Evolutionary conservation across 2,113 vertebrate species (phyloP).

Genomic region (Phalacrocorax brasilianus): DNA sequence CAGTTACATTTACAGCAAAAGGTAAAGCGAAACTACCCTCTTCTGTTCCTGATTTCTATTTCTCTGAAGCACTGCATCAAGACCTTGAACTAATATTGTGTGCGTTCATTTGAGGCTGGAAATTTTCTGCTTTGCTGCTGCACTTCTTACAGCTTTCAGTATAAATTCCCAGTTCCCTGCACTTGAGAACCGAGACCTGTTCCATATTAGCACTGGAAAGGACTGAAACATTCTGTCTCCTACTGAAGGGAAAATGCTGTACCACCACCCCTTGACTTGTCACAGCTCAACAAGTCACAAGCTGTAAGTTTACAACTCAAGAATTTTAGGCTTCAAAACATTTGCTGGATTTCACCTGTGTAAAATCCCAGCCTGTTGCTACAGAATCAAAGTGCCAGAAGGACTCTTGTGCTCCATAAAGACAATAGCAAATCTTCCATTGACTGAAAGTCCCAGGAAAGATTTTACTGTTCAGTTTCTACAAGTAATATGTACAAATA

Average conservation of each 20-base stretch:
- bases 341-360: neutral
- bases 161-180: neutral
- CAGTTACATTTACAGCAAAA: neutral
- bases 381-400: neutral
- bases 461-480: neutral
- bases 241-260: neutral
- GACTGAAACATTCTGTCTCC: neutral
- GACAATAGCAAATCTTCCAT: neutral
- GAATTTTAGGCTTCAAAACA: neutral
- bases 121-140: neutral
- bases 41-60: neutral
- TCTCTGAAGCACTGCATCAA: neutral
- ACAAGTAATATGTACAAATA: neutral
- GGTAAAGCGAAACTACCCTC: neutral
- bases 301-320: neutral
- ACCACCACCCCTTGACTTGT: neutral
- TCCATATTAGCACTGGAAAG: neutral
- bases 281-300: neutral
- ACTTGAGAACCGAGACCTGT: neutral
- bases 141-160: neutral
- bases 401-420: neutral
- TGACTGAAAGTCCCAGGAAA: neutral
- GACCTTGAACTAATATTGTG: accelerated
- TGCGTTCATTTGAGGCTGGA: neutral
- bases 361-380: neutral